phyloP scores from a whole-genome alignment of 1,140 invertebrate genomes.

The Hirudo medicinalis region DNA sequence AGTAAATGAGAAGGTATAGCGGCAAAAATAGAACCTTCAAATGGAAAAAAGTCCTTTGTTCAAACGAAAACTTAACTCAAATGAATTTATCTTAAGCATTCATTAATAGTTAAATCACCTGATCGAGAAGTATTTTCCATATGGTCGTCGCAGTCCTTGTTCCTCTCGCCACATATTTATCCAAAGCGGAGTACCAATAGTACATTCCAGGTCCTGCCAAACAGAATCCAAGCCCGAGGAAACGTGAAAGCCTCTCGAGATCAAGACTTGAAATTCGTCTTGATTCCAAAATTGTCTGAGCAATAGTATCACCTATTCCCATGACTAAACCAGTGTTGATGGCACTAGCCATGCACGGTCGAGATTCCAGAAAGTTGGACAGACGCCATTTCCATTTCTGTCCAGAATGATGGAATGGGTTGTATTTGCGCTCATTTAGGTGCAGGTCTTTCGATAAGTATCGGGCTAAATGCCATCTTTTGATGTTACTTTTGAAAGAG shows the following conservation, averaged over 20 bases:
- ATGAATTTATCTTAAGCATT: no score
- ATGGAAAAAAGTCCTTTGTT: background rate
- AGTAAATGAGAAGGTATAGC: constrained; percentile 48
- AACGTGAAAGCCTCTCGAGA: constrained; percentile 16
- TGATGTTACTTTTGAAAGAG: no score
- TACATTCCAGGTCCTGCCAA: constrained; percentile 50
- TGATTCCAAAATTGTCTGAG: constrained; percentile 46
- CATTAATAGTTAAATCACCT: background rate
- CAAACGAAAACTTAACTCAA: no score
- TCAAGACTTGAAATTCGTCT: constrained; percentile 32
- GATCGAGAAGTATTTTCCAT: background rate
- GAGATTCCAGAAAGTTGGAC: background rate
- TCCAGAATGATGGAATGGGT: no score
- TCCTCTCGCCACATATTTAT: constrained; percentile 35
- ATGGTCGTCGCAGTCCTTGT: background rate
- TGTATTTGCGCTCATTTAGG: no score
- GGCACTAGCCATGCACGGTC: constrained; percentile 9
- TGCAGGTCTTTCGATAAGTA: no score
- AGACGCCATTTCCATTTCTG: no score
- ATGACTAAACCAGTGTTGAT: constrained; percentile 36
- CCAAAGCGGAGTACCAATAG: constrained; percentile 56
- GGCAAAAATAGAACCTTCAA: constrained; percentile 54
- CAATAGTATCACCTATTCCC: constrained; percentile 46
- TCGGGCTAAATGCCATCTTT: background rate
- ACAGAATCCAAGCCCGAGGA: constrained; percentile 6